Percentiles rank a stretch among this genome's conserved stretches.
Evolutionary conservation across 2,888 invertebrate genomes (phyloP).

Genomic region (Hyposoter dolosus): DNA sequence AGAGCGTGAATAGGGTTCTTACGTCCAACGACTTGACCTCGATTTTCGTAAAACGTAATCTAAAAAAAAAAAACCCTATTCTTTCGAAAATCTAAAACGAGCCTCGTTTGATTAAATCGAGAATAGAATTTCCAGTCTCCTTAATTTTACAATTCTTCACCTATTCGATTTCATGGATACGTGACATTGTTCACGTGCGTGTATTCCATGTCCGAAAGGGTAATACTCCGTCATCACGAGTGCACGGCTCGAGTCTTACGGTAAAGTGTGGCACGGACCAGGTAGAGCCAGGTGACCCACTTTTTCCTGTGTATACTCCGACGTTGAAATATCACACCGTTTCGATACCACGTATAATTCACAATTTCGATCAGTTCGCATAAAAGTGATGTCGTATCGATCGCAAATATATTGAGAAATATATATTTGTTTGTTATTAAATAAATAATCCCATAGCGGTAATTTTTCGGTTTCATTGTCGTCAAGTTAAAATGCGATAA

Average conservation of each 20-base stretch:
- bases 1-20: neutral
- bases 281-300: constrained; percentile 72
- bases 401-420: neutral
- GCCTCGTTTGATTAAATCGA: neutral
- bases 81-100: too few relatives aligned
- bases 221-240: constrained; percentile 69
- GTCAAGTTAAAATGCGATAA: too few relatives aligned
- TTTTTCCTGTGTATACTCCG: constrained; percentile 46
- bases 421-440: too few relatives aligned
- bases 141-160: neutral
- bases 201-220: constrained; percentile 32
- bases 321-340: constrained; percentile 63
- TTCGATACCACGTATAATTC: constrained; percentile 1
- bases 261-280: constrained; percentile 69
- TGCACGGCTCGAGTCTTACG: constrained; percentile 65
- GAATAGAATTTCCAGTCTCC: neutral
- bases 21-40: neutral
- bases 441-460: too few relatives aligned
- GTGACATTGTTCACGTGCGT: constrained; percentile 55
- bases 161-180: constrained; percentile 9
- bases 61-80: too few relatives aligned
- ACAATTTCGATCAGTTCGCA: neutral
- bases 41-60: neutral
- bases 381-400: neutral
- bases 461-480: neutral